phyloP scores from a whole-genome alignment of 2,113 vertebrate genomes.

The Motacilla alba region DNA sequence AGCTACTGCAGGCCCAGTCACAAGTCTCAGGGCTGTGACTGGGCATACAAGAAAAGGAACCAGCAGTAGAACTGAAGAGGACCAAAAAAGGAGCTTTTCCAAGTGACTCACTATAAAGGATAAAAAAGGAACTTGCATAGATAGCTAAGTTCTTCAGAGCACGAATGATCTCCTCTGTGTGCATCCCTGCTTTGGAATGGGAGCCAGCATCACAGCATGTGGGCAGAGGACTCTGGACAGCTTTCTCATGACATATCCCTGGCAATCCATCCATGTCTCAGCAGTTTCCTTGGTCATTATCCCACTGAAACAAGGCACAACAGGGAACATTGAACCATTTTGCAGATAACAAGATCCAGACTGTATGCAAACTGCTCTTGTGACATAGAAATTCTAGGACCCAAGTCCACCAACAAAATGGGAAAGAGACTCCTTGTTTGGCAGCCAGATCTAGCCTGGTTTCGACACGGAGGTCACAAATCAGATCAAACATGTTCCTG shows the following conservation, averaged over 20 bases:
- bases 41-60: background rate
- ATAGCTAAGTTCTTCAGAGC: background rate
- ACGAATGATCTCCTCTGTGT: background rate
- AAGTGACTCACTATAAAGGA: background rate
- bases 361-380: background rate
- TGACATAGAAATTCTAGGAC: background rate
- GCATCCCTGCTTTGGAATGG: background rate
- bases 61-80: background rate
- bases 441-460: background rate
- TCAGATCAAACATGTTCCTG: background rate
- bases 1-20: background rate
- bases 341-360: background rate
- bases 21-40: background rate
- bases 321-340: background rate
- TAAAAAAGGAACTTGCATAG: slow-evolving; percentile 15
- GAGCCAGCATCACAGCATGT: slow-evolving; percentile 25
- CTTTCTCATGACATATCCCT: slow-evolving; percentile 24
- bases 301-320: slow-evolving; percentile 10
- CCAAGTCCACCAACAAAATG: background rate
- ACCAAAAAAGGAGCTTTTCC: slow-evolving; percentile 19
- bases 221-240: background rate
- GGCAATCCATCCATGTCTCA: slow-evolving; percentile 10
- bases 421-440: background rate
- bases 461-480: background rate
- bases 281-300: slow-evolving; percentile 8